Evolutionary conservation across 1,140 invertebrate genomes (phyloP).

Genomic region (Bombus vancouverensis): DNA sequence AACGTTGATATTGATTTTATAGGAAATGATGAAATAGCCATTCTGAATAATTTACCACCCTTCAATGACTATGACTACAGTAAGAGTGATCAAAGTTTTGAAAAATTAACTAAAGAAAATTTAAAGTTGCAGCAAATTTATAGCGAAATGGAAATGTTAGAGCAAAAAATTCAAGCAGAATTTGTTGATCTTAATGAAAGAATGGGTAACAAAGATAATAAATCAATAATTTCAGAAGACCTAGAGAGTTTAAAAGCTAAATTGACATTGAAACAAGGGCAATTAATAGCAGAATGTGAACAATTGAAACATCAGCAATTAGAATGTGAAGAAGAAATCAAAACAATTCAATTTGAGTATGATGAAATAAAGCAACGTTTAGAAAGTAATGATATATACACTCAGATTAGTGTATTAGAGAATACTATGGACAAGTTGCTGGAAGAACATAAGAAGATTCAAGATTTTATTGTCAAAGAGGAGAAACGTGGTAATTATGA

Average conservation of each 20-base stretch:
- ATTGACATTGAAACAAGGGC: conserved; percentile 66
- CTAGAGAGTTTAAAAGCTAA: conserved; percentile 67
- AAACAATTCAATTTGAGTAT: conserved; percentile 64
- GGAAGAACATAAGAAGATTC: conserved; percentile 66
- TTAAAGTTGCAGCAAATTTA: conserved; percentile 70
- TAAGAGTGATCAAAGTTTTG: conserved; percentile 61
- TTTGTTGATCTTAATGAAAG: conserved; percentile 68
- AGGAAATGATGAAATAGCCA: conserved; percentile 67
- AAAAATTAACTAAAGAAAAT: conserved; percentile 72
- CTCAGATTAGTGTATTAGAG: conserved; percentile 74
- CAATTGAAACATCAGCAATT: conserved; percentile 65
- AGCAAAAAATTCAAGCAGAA: conserved; percentile 73
- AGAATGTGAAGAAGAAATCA: conserved; percentile 63
- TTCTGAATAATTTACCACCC: conserved; percentile 62
- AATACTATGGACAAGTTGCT: conserved; percentile 73
- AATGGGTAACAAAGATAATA: conserved; percentile 63
- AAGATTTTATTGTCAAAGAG: conserved; percentile 68
- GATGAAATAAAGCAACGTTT: conserved; percentile 71
- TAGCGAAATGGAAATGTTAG: conserved; percentile 74
- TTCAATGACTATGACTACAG: conserved; percentile 52
- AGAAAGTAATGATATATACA: conserved; percentile 76
- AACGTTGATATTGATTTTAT: conserved; percentile 62
- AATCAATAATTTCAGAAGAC: conserved; percentile 70
- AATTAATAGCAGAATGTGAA: conserved; percentile 66
- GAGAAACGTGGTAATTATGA: conserved; percentile 68